Evolutionary conservation across 2,797 vertebrate genomes (phyloP), one percentile per base, ranked within the genome.

Genomic region (Botia almorhae): DNA sequence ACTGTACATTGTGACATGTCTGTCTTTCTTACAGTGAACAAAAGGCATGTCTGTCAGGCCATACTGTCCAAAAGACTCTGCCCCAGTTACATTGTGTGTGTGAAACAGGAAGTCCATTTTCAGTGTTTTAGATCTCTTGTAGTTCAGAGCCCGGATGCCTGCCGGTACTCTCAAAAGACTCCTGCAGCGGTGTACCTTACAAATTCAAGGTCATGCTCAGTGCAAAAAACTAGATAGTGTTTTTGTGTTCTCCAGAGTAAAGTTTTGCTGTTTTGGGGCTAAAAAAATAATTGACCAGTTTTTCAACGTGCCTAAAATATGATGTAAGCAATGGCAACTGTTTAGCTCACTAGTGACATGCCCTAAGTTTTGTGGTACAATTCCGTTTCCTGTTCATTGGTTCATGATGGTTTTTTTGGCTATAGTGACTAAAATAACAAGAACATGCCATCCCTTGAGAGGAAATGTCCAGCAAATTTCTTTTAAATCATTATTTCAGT

Each of bases 261-360:
- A 58, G 64, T 56, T 69, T 69, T 69, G 16, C 17, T 17, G 29
- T 67, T 77, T 77, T 14, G 21, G 68, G 75, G 51, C 19, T 58
- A 69, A 36, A 26, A 19, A 71, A 64, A 64, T 79, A 64, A 71
- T 53, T 79, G 76, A 63, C 33, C 69, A n/a, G 21, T 75, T 64
- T 56, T 73, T 74, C 55, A 56, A 23, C 39, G 71, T 70, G 48
- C 76, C 65, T 7, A 16, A 19, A 56, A 65, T 76, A 39, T 80
- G 82, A 80, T 83, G 72, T 83, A 83, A 83, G 71, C 11, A 75
- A 17, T 55, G 69, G 71, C 70, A 74, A 78, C 81, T 55, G 48
- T 17, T 58, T 76, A 48, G 16, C 76, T 78, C n/a, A 36, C 29
- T 29, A 19, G 39, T 48, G 55, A 65, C 17, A 11, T 26, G 19